Evolutionary conservation across 2,113 vertebrate species (phyloP).

Genomic region (Ailuropoda melanoleuca): DNA sequence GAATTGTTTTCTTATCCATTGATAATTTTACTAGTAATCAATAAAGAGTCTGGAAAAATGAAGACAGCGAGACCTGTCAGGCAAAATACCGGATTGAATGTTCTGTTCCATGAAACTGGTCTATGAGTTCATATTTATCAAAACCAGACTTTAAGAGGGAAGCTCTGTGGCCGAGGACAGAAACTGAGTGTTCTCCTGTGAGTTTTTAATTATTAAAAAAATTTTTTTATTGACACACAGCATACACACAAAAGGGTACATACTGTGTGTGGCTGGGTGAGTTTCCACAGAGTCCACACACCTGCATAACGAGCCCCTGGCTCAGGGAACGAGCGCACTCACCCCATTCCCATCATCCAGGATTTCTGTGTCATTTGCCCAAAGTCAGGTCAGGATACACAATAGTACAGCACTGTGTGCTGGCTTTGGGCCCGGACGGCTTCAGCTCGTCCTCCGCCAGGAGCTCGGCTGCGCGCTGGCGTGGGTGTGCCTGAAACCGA

Average conservation of each 20-base stretch:
- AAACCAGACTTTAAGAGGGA: neutral
- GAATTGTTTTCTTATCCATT: neutral
- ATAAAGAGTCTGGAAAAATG: neutral
- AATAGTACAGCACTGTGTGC: neutral
- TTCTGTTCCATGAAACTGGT: neutral
- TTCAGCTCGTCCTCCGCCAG: neutral
- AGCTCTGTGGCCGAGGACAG: neutral
- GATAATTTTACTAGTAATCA: conserved; percentile 8
- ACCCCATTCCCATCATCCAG: neutral
- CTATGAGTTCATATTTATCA: neutral
- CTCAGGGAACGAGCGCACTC: neutral
- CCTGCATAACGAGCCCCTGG: neutral
- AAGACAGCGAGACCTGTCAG: neutral
- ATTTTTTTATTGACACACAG: neutral
- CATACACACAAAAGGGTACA: neutral
- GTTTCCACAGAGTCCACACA: neutral
- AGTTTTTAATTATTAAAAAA: neutral
- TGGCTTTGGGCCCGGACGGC: neutral
- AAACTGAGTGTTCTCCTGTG: neutral
- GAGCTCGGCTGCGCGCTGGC: neutral
- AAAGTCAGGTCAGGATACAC: neutral
- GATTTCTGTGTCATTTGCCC: neutral
- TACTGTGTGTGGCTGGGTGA: neutral
- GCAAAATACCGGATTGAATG: neutral
- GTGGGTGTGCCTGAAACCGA: neutral